Conservation (phyloP, 2,113 vertebrate genomes). For the Alethe diademata region DNA sequence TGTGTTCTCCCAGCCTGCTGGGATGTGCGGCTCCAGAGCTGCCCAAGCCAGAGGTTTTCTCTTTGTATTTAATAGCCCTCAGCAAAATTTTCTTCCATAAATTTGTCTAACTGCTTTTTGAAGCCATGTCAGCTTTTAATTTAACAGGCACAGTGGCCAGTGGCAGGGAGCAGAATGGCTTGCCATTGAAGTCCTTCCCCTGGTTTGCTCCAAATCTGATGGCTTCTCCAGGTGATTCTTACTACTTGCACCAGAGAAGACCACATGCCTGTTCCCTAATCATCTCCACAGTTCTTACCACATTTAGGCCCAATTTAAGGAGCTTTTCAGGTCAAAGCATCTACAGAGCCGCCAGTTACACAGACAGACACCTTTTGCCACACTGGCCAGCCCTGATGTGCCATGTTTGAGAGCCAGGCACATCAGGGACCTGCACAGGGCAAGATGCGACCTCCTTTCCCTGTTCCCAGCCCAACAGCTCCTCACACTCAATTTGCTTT, state of each 20-base stretch:
- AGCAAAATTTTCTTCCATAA: neutral
- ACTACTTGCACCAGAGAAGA: neutral
- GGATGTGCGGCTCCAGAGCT: neutral
- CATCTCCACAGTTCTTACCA: neutral
- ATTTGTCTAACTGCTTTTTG: neutral
- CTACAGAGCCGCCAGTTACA: neutral
- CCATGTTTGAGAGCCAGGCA: neutral
- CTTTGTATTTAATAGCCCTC: neutral
- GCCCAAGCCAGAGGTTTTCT: neutral
- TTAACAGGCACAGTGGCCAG: neutral
- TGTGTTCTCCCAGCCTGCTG: neutral
- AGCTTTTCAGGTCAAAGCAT: neutral
- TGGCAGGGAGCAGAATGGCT: neutral
- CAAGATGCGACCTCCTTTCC: neutral
- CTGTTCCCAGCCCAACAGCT: neutral
- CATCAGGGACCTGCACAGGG: neutral
- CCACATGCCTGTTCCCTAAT: neutral
- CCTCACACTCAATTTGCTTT: neutral
- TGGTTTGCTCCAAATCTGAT: neutral
- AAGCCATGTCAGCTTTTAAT: neutral
- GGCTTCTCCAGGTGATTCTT: neutral
- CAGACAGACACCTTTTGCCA: neutral
- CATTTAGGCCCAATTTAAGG: neutral
- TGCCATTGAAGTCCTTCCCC: neutral
- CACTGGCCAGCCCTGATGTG: fast-evolving